A percentile compares a stretch with the other conserved stretches of the same genome.
Conservation (phyloP, 2,113 vertebrate species). For the Sprattus sprattus region DNA sequence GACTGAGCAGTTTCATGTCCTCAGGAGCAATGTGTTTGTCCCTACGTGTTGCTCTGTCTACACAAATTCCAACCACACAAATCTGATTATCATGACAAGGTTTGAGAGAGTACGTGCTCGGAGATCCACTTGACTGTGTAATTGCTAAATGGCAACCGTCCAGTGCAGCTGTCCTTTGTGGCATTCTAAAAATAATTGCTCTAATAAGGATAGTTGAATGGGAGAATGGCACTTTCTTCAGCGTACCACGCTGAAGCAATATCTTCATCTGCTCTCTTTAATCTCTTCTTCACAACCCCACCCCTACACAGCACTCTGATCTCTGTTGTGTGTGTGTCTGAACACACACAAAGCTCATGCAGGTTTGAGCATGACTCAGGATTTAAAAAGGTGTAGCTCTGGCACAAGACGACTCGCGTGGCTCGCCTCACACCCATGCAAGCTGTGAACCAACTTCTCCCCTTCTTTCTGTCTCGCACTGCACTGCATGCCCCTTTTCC, state of each 20-base stretch:
- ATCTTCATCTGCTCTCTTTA: too few species aligned
- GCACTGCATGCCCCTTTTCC: neutral
- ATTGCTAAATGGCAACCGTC: neutral
- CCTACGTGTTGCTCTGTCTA: conserved; percentile 28
- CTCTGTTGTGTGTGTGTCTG: conserved; percentile 30
- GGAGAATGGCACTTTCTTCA: too few species aligned
- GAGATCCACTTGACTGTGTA: neutral
- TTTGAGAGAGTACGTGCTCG: neutral
- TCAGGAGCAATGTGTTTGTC: neutral
- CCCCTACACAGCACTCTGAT: conserved; percentile 28
- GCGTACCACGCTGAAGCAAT: too few species aligned
- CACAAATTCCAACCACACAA: conserved; percentile 33
- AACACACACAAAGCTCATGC: conserved; percentile 46
- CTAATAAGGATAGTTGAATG: neutral
- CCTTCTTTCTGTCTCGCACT: neutral
- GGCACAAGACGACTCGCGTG: conserved; percentile 23
- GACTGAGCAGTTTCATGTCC: neutral
- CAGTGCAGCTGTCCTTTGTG: neutral
- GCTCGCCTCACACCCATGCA: neutral
- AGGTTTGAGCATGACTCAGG: conserved; percentile 56
- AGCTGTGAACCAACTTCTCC: conserved; percentile 8
- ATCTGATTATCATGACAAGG: conserved; percentile 5
- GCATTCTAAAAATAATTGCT: neutral
- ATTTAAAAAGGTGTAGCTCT: conserved; percentile 54
- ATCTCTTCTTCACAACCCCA: neutral